Conservation (phyloP, 2,888 invertebrate genomes). For the Callinectes sapidus region DNA sequence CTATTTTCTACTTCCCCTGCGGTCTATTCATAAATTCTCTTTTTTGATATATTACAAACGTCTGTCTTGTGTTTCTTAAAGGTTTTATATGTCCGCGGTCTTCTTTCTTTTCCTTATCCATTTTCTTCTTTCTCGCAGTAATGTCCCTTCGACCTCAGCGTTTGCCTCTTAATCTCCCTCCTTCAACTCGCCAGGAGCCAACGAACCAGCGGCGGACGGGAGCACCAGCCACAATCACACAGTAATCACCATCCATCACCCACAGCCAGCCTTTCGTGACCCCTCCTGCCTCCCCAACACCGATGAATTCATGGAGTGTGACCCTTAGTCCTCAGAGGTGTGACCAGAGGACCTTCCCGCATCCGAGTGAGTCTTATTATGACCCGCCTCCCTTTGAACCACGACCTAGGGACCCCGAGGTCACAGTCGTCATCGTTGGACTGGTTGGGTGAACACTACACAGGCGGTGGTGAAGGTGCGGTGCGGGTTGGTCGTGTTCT, state of each 20-base stretch:
- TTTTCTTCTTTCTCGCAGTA: background rate
- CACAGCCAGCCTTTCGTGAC: background rate
- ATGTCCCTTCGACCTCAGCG: background rate
- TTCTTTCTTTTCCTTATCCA: background rate
- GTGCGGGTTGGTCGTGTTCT: background rate
- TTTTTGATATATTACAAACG: background rate
- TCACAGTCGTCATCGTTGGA: background rate
- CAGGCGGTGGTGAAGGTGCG: background rate
- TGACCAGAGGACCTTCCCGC: background rate
- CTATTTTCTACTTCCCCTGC: background rate
- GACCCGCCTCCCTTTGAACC: background rate
- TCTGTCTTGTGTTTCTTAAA: background rate
- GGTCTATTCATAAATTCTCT: background rate
- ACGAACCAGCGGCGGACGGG: background rate
- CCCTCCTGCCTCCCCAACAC: background rate
- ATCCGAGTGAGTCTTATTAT: background rate
- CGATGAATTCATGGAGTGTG: background rate
- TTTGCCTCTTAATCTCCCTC: background rate
- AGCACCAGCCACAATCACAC: slow-evolving; percentile 4
- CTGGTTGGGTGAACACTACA: background rate
- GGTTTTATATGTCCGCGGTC: background rate
- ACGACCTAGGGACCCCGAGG: background rate
- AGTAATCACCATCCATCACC: slow-evolving; percentile 16
- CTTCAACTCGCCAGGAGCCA: slow-evolving; percentile 1
- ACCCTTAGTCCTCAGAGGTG: slow-evolving; percentile 1